Percentiles rank a stretch among this genome's conserved stretches.
Conservation (phyloP, 2,797 vertebrate species). For the Girardinus metallicus region DNA sequence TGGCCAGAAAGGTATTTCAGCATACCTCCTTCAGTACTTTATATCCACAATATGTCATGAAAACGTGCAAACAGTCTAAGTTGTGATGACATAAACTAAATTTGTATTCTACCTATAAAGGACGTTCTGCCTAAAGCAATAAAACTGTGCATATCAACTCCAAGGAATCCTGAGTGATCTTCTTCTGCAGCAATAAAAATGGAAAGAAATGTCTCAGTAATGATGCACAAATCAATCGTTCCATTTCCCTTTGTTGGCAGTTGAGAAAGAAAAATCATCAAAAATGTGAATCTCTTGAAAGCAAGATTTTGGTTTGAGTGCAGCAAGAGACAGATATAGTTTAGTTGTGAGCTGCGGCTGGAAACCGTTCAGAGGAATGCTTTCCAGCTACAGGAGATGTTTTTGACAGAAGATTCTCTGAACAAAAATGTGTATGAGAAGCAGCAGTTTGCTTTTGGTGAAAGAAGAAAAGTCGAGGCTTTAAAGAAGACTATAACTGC, state of each 20-base stretch:
- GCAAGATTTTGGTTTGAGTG: not conserved
- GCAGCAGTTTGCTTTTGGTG: not conserved
- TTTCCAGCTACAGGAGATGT: not conserved
- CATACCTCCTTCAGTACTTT: not conserved
- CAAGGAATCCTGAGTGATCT: not conserved
- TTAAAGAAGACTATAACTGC: not conserved
- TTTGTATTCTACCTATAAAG: not conserved
- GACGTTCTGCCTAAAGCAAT: not conserved
- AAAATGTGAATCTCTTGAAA: not conserved
- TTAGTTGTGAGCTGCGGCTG: not conserved
- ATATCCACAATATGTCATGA: not conserved
- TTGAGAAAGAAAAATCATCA: not conserved
- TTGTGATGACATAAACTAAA: not conserved
- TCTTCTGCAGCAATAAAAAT: constrained; percentile 1
- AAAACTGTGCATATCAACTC: not conserved
- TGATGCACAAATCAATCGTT: not conserved
- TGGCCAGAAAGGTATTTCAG: not conserved
- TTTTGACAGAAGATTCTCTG: not conserved
- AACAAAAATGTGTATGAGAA: not conserved
- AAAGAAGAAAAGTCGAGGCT: not conserved
- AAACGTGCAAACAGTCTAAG: not conserved
- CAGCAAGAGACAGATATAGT: not conserved
- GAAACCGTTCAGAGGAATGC: not conserved
- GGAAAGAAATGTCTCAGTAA: not conserved
- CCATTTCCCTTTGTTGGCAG: not conserved